Evolutionary conservation across 2,888 invertebrate species (phyloP).

Genomic region (Ennomos fuscantarius): DNA sequence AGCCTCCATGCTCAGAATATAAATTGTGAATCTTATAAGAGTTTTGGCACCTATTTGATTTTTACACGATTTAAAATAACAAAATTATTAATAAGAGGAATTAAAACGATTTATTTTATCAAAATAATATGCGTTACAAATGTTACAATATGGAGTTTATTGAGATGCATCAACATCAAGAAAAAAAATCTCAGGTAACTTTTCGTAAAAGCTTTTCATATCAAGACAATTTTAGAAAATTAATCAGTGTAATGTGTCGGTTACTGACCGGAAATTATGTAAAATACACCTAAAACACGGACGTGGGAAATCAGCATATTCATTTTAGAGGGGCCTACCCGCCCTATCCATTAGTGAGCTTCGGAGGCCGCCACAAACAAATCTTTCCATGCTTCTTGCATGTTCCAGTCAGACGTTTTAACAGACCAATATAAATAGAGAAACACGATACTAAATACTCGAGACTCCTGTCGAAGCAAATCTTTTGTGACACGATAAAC

Average conservation of each 20-base stretch:
- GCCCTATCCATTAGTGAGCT: slow-evolving; percentile 78
- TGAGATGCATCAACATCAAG: slow-evolving; percentile 15
- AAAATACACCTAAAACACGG: slow-evolving; percentile 75
- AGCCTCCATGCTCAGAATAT: too few relatives aligned
- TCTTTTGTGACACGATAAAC: slow-evolving; percentile 67
- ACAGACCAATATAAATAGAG: slow-evolving; percentile 63
- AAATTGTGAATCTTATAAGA: too few relatives aligned
- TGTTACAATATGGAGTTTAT: slow-evolving; percentile 4
- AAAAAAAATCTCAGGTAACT: slow-evolving; percentile 7
- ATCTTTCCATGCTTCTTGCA: slow-evolving; percentile 66
- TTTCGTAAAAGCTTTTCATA: slow-evolving; percentile 22
- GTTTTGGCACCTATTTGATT: too few relatives aligned
- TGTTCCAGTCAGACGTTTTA: slow-evolving; percentile 60
- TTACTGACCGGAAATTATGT: slow-evolving; percentile 79
- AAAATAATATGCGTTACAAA: too few relatives aligned
- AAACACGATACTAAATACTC: slow-evolving; percentile 60
- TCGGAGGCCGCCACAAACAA: slow-evolving; percentile 70
- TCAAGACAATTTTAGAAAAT: slow-evolving; percentile 33
- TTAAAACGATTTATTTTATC: too few relatives aligned
- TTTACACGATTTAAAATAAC: too few relatives aligned
- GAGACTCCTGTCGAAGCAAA: slow-evolving; percentile 61
- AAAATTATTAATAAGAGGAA: too few relatives aligned
- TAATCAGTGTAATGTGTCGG: slow-evolving; percentile 71
- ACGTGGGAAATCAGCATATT: slow-evolving; percentile 78
- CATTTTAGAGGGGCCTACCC: slow-evolving; percentile 67